A percentile compares a stretch with the other conserved stretches of the same genome.
These are phyloP conservation scores for Beroe forskalii DNA, from an alignment of 37 sponge, comb jelly and placozoan genomes.

Conservation along the genomic window DNA sequence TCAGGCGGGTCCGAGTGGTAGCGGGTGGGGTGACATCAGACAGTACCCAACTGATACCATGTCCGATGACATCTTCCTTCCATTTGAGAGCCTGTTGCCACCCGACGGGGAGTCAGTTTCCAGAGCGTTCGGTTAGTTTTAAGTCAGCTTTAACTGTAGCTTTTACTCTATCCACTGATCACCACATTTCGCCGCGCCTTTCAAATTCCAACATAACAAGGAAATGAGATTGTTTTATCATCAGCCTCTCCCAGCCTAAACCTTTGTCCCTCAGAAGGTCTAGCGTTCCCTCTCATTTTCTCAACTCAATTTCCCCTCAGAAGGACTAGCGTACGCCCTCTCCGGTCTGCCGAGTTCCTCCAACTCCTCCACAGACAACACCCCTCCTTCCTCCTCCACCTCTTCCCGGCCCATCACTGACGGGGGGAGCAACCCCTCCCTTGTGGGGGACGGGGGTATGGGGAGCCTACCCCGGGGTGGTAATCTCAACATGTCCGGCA, in stretches of 20 bases:
- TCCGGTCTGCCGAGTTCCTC: background rate
- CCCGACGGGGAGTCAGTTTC: background rate
- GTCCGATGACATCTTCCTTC: conserved; percentile 16
- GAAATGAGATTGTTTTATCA: too few relatives aligned
- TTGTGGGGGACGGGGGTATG: background rate
- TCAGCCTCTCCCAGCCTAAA: background rate
- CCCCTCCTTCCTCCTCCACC: conserved; percentile 15
- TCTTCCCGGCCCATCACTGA: background rate
- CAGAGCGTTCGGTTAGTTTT: conserved; percentile 3
- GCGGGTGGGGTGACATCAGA: conserved; percentile 32
- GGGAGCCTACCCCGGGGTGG: background rate
- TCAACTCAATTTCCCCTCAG: background rate
- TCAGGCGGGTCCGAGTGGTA: background rate
- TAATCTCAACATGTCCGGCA: background rate
- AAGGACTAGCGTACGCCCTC: conserved; percentile 33
- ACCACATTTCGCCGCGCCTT: too few relatives aligned
- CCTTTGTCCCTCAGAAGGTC: background rate
- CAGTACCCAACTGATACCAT: background rate
- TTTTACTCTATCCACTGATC: too few relatives aligned
- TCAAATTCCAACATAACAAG: too few relatives aligned
- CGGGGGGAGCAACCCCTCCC: background rate
- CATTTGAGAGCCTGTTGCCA: background rate
- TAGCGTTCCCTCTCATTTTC: background rate
- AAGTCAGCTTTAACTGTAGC: too few relatives aligned
- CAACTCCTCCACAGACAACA: background rate